A percentile compares a stretch with the other conserved stretches of the same genome.
These are phyloP conservation scores for Nyctalus aviator DNA, from an alignment of 2,797 vertebrate genomes.

Conservation along the genomic window DNA sequence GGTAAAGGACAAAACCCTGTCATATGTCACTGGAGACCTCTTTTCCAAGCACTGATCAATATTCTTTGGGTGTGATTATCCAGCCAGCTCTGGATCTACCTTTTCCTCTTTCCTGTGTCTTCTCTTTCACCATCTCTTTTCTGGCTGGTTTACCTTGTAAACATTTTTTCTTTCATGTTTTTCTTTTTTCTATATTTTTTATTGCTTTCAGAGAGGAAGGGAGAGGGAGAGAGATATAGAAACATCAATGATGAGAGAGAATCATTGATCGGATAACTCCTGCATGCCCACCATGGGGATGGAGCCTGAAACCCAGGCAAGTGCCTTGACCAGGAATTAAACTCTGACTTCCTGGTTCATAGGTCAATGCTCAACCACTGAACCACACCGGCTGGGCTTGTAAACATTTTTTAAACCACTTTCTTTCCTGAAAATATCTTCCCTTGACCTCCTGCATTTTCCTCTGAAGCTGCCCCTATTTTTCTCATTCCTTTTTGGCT, in stretches of 20 bases:
- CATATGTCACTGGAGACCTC: conserved; percentile 52
- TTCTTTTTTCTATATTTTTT: background rate
- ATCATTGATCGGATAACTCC: background rate
- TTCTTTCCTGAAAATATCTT: conserved; percentile 29
- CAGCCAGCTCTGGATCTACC: background rate
- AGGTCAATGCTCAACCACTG: background rate
- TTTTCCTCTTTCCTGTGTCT: background rate
- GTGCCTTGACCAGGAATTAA: background rate
- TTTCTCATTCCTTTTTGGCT: conserved; percentile 26
- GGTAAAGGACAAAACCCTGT: conserved; percentile 44
- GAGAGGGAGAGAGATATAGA: background rate
- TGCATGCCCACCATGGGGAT: background rate
- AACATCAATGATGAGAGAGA: background rate
- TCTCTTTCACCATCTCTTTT: conserved; percentile 7
- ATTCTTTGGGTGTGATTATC: background rate
- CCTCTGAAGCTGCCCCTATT: background rate
- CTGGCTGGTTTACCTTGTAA: background rate
- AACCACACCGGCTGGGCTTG: background rate
- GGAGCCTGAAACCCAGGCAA: background rate
- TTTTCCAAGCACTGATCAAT: conserved; percentile 42
- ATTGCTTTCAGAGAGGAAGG: background rate
- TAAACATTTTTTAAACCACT: background rate
- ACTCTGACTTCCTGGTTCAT: background rate
- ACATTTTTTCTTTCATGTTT: background rate
- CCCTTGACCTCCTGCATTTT: background rate